These are phyloP conservation scores for Drosophila kanekoi DNA, from an alignment of 2,888 invertebrate species.

Conservation along the genomic window DNA sequence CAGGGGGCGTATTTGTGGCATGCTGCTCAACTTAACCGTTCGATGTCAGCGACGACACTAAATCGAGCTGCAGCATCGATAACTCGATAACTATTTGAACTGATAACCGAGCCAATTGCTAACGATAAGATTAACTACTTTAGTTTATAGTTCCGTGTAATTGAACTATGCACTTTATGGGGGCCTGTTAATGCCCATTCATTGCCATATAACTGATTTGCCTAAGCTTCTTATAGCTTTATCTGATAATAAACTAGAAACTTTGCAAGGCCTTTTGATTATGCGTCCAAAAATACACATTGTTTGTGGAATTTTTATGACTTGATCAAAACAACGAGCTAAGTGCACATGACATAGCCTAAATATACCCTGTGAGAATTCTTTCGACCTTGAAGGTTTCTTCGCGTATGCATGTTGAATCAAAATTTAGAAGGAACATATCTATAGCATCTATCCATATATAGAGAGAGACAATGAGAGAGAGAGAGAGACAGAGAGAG, in stretches of 20 bases:
- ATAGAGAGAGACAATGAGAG: too few species aligned
- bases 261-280: not conserved
- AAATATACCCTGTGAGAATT: too few species aligned
- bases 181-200: not conserved
- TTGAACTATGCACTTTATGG: not conserved
- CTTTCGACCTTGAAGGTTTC: too few species aligned
- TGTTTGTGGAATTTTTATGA: not conserved
- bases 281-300: not conserved
- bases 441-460: too few species aligned
- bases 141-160: not conserved
- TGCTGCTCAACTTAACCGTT: slow-evolving; percentile 26
- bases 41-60: slow-evolving; percentile 9
- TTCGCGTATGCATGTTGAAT: too few species aligned
- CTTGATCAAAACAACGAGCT: too few species aligned
- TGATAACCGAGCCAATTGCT: slow-evolving; percentile 3
- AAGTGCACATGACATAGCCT: too few species aligned
- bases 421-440: too few species aligned
- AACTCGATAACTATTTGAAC: not conserved
- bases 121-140: slow-evolving; percentile 15
- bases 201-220: not conserved
- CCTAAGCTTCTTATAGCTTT: not conserved
- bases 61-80: not conserved
- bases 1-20: slow-evolving; percentile 73
- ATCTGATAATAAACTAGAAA: not conserved
- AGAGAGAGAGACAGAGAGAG: not conserved